Percentiles rank a stretch among this genome's conserved stretches.
Evolutionary conservation across 2,113 vertebrate species (phyloP).

Genomic region (Thomomys bottae): DNA sequence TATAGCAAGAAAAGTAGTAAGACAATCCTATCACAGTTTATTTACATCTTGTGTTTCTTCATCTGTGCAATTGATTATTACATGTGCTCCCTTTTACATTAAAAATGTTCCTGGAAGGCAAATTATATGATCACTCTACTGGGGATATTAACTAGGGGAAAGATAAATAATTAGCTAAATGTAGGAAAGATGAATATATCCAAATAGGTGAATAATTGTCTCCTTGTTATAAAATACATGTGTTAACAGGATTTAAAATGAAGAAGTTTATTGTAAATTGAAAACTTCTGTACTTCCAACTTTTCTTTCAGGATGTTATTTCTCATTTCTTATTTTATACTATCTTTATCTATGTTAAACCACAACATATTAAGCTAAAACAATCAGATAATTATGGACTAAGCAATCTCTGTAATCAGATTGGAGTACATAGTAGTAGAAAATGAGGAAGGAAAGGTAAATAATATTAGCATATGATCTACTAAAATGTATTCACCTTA

Average conservation of each 20-base stretch:
- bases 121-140: background rate
- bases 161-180: background rate
- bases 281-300: background rate
- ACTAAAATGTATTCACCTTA: background rate
- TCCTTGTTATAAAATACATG: background rate
- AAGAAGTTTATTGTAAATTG: background rate
- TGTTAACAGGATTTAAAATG: background rate
- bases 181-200: background rate
- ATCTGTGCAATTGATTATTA: background rate
- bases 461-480: background rate
- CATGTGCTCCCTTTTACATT: background rate
- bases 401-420: background rate
- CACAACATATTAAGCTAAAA: constrained; percentile 5
- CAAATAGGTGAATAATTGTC: background rate
- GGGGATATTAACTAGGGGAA: background rate
- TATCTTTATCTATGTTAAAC: background rate
- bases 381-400: background rate
- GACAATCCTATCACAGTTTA: background rate
- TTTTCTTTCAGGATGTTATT: background rate
- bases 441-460: background rate
- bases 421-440: background rate
- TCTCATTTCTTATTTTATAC: constrained; percentile 8
- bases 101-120: background rate
- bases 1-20: background rate
- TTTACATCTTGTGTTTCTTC: background rate